Evolutionary conservation across 2,888 invertebrate genomes (phyloP), one percentile per base, ranked within the genome.

Genomic region (Euplexia lucipara): DNA sequence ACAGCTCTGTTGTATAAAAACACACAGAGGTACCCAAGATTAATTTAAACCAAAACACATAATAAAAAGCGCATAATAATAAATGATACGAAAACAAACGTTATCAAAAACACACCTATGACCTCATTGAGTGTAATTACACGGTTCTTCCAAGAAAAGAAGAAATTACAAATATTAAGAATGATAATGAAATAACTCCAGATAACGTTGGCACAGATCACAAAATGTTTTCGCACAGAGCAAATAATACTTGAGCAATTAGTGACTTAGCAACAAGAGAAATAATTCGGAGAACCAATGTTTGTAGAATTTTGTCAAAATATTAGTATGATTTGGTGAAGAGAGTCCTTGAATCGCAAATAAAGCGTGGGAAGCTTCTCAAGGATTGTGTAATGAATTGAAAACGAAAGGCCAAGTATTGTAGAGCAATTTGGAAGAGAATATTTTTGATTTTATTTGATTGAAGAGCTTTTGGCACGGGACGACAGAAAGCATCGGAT

Each of bases 41-140:
- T 6, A 14, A 3, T 49, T 26, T 18, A 34, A 70, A 32, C 4
- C 22, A 42, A 49, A 44, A 61, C 7, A 39, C 0, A 45, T 62
- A 35, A 34, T 34, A 34, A 51, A 45, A 63, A 52, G 1, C 39
- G 62, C 20, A 53, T 62, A 32, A 48, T 20, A 49, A 45, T 18
- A 34, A 51, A 37, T 8, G 8, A 47, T 8, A 52, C 34, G 12
- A 67, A 72, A 61, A 72, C 73, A 77, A 42, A 47, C 10, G 41
- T 22, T 68, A 70, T 68, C 61, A 56, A 47, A 58, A 47, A 44
- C 7, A 32, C 53, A 68, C 81, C 65, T 81, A 70, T 70, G 68
- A 81, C 75, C 79, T 75, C 78, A 81, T 79, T 78, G 39, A 48
- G 35, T 1, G 35, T 54, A 81, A 81, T 81, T 70, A 81, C 78